Base-by-base conservation (phyloP, 2,888 invertebrate genomes). In the Brenthis ino region DNA sequence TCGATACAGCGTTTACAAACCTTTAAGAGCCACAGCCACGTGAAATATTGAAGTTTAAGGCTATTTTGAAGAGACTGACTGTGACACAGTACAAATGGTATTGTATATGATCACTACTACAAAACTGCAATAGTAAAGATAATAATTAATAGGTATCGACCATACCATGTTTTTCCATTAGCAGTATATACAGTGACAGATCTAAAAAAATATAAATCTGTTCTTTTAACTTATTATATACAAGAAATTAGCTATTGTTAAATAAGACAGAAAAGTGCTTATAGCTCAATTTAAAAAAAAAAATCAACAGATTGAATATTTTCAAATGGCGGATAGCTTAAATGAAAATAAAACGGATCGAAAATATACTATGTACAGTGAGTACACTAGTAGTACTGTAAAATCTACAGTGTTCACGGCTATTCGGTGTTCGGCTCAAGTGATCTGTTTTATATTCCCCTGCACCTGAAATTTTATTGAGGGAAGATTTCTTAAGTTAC, bases 111-210 rank as follows among this genome's bases (percentile, higher is more conserved):
- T 53, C 51, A 53, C 16, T 3, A 53, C 37, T 37, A 20, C 33
- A 33, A 53, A 37, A 63, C 63, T 63, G 63, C 53, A 63, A 37
- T n/a, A 43, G 43, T 53, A 28, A 28, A 28, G 28, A 3, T 28
- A 28, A 28, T 28, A 28, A 28, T 28, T 28, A 28, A 28, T 28
- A 4, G 28, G 28, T 43, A 8, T 8, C 37, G 8, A 43, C 11
- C 37, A 43, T 11, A 11, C 37, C 8, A 43, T 43, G 11, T 43
- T 11, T 37, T 43, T 43, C 37, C 37, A 43, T 43, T 43, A 8
- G 37, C 50, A 50, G 50, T 60, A 60, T 50, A 13, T 60, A 60
- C 69, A 67, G 28, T 48, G 63, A 43, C 63, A 51, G 63, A 63
- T 14, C 37, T 20, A 63, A 33, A 63, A 63, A 61, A 63, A 51